Conservation (phyloP, 2,113 vertebrate species). For the Eclectus roratus region DNA sequence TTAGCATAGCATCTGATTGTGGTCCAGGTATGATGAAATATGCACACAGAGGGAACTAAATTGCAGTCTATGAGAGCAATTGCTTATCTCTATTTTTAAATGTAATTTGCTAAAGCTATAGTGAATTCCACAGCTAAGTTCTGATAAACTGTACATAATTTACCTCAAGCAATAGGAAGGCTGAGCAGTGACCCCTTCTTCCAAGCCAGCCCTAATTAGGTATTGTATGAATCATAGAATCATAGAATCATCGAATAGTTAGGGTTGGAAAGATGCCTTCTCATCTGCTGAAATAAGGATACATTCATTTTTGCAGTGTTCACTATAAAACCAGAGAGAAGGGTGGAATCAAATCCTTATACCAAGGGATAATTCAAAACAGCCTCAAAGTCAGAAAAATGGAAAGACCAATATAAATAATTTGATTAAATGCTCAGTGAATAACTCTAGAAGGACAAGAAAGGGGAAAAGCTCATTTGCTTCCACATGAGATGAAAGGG, state of each 20-base stretch:
- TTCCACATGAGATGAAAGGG: background rate
- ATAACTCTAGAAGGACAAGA: background rate
- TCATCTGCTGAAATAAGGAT: background rate
- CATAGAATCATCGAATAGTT: too few relatives aligned
- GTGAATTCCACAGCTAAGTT: background rate
- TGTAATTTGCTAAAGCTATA: background rate
- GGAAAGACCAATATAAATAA: background rate
- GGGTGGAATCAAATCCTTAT: background rate
- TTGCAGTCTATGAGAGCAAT: background rate
- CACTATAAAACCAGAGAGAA: background rate
- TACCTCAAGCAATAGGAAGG: background rate
- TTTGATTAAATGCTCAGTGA: background rate
- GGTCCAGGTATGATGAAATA: background rate
- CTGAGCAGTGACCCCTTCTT: background rate
- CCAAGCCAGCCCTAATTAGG: background rate
- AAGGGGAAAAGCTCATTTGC: background rate
- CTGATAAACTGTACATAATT: background rate
- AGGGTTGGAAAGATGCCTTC: background rate
- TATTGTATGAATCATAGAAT: background rate
- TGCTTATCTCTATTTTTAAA: background rate
- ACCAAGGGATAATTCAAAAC: background rate
- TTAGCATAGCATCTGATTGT: background rate
- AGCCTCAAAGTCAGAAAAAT: background rate
- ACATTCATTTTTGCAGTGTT: background rate
- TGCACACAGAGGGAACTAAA: background rate